Evolutionary conservation across 2,113 vertebrate genomes (phyloP), one percentile per base, ranked within the genome.

Genomic region (Ranitomeya imitator): DNA sequence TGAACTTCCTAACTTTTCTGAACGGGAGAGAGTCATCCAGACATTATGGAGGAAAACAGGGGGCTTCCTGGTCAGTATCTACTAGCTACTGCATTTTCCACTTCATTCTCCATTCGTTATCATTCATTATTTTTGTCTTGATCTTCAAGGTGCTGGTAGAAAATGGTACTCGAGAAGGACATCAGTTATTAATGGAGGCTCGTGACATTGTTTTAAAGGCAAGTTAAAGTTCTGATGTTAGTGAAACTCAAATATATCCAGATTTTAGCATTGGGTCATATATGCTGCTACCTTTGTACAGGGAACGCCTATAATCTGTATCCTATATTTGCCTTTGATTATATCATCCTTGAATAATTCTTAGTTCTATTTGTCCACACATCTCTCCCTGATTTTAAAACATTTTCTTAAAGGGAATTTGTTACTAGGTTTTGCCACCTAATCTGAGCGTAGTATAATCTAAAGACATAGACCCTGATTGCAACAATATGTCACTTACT

Each of bases 21-120:
- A 95, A 7, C 90, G 96, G 37, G 77, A 90, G 14, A 94, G 94
- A 0, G 91, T 91, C 0, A 88, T 96, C 63, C 89, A 92, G n/a
- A 96, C 95, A 2, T 93, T 98, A 79, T 98, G 97, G 97, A 96
- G 96, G 6, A 98, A 97, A 92, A 97, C 97, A 0, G 89, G 91
- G 90, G 91, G 90, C 3, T 98, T 97, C 84, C 93, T 98, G 93
- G 97, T 98, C 13, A 91, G 95, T 91, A 81, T 14, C 2, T 15
- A 13, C 26, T 31, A 71, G 54, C 71, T 21, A 54, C 59, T 87
- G 7, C 78, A 26, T 60, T 73, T n/a, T 91, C 88, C 18, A 88
- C 52, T 21, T 9, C 55, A 60, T 73, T 83, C 84, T 60, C 52
- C 15, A 26, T 81, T 12, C 0, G 4, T 26, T 61, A 23, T 31